Conservation (phyloP, 2,113 vertebrate species). For the Cepphus grylle region DNA sequence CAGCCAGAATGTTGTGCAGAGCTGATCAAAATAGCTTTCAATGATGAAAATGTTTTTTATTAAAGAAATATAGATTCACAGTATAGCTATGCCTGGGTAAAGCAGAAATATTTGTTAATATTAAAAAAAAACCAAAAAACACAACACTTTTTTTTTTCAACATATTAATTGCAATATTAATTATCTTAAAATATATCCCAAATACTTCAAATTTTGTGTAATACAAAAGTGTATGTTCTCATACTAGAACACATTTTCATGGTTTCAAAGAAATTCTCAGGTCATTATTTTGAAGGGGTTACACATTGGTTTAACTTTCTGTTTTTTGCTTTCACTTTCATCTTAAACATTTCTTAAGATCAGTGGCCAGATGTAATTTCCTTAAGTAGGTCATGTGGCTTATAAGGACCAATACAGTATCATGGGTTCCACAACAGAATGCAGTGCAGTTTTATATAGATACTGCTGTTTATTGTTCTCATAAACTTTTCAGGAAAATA, state of each 20-base stretch:
- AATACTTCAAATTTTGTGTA: neutral
- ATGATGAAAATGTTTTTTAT: neutral
- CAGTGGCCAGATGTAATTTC: neutral
- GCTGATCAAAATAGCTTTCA: neutral
- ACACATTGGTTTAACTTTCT: neutral
- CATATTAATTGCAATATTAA: neutral
- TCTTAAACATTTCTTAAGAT: neutral
- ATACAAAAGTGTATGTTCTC: neutral
- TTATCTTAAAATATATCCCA: neutral
- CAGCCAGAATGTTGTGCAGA: neutral
- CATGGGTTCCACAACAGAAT: neutral
- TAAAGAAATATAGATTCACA: neutral
- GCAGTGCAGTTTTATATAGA: neutral
- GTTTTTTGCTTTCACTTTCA: neutral
- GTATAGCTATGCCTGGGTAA: neutral
- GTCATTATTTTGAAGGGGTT: neutral
- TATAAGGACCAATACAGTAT: neutral
- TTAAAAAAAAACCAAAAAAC: neutral
- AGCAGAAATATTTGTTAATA: neutral
- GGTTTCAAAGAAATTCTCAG: neutral
- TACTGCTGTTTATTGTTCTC: neutral
- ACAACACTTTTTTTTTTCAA: neutral
- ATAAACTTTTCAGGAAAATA: neutral
- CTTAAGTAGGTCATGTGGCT: neutral
- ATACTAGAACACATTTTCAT: neutral